Evolutionary conservation across 2,113 vertebrate genomes (phyloP).

Genomic region (Atlantisia rogersi): DNA sequence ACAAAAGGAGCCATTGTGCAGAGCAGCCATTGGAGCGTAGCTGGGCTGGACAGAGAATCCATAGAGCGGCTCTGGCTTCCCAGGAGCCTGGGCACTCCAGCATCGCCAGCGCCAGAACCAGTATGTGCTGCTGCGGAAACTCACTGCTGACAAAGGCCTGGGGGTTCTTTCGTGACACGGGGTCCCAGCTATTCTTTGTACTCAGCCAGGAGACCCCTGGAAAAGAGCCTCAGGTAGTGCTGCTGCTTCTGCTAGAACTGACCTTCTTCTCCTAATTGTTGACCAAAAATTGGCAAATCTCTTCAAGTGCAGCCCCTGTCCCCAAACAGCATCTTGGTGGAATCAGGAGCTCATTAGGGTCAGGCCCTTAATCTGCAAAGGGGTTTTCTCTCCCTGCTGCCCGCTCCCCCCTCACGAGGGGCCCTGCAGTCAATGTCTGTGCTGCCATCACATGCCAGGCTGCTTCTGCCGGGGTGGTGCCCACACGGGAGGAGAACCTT

Average conservation of each 20-base stretch:
- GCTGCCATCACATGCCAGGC: fast-evolving
- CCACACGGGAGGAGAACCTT: not conserved
- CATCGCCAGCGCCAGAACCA: fast-evolving
- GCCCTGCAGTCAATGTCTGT: fast-evolving
- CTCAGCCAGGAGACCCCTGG: not conserved
- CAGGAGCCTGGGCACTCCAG: not conserved
- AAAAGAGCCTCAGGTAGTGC: not conserved
- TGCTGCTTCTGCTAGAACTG: not conserved
- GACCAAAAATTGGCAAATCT: not conserved
- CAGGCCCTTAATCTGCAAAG: not conserved
- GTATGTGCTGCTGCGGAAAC: fast-evolving
- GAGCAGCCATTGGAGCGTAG: not conserved
- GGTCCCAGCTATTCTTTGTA: not conserved
- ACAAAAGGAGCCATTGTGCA: conserved; percentile 38
- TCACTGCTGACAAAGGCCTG: fast-evolving
- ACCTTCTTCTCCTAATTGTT: not conserved
- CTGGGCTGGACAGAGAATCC: not conserved
- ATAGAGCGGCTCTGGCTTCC: not conserved
- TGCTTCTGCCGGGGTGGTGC: not conserved
- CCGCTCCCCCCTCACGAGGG: not conserved
- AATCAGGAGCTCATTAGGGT: not conserved
- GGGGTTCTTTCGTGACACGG: not conserved
- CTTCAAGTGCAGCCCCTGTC: not conserved
- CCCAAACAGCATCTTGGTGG: not conserved
- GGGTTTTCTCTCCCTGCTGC: not conserved